phyloP scores from a whole-genome alignment of 2,888 invertebrate genomes.

The Lysandra bellargus region DNA sequence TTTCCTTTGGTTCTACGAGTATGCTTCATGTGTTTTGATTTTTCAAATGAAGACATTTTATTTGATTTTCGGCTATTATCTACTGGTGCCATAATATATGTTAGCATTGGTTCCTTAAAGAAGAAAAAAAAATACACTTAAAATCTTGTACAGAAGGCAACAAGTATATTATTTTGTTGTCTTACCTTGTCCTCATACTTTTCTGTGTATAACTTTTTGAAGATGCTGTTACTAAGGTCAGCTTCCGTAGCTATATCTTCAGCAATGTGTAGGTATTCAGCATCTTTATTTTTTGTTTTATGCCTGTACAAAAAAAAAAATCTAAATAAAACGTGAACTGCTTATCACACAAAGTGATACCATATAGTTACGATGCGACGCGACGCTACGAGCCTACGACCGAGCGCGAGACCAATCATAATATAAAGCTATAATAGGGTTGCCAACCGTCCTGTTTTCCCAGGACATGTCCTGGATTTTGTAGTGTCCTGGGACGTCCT shows the following conservation, averaged over 20 bases:
- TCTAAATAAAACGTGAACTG: too few relatives aligned
- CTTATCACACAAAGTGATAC: too few relatives aligned
- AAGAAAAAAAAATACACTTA: neutral
- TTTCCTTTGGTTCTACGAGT: constrained; percentile 55
- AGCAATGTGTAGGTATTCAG: constrained; percentile 5
- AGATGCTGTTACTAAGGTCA: constrained; percentile 58
- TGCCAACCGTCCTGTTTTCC: too few relatives aligned
- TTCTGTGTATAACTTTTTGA: neutral
- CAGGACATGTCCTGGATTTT: too few relatives aligned
- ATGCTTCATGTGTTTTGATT: constrained; percentile 56
- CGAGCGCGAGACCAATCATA: too few relatives aligned
- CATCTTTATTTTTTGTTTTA: constrained; percentile 3
- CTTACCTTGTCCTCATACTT: neutral
- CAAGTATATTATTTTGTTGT: neutral
- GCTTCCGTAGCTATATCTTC: constrained; percentile 48
- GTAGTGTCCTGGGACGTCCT: too few relatives aligned
- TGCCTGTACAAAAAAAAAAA: neutral
- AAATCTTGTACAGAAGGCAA: neutral
- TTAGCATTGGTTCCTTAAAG: constrained; percentile 56
- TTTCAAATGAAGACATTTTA: constrained; percentile 39
- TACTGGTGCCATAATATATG: constrained; percentile 65
- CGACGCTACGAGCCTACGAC: too few relatives aligned
- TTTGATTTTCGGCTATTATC: constrained; percentile 50
- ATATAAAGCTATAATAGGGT: too few relatives aligned
- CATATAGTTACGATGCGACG: too few relatives aligned